Conservation (phyloP, 2,888 invertebrate species). For the Therioaphis trifolii region DNA sequence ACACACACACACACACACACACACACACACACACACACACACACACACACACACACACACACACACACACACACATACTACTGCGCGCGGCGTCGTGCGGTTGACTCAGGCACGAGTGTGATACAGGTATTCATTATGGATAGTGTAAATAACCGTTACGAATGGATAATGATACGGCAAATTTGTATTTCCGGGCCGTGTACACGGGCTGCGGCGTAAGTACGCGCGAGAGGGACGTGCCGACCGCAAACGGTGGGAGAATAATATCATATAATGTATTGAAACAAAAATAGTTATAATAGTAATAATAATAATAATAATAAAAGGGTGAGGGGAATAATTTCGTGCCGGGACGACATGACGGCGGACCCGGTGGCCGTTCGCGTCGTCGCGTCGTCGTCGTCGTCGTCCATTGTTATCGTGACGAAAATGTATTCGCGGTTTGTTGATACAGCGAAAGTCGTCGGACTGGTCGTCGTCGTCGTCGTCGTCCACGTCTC, state of each 20-base stretch:
- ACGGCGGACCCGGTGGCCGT: background rate
- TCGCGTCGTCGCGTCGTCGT: background rate
- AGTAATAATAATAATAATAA: background rate
- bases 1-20: no score
- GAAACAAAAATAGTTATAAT: no score
- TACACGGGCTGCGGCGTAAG: background rate
- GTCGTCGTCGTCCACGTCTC: background rate
- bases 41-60: no score
- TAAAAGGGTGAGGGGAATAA: slow-evolving; percentile 5
- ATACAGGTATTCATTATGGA: no score
- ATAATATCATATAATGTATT: background rate
- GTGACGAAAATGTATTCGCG: background rate
- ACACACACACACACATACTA: no score
- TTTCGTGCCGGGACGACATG: background rate
- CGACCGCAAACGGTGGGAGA: background rate
- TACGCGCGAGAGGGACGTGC: background rate
- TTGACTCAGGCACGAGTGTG: no score
- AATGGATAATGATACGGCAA: no score
- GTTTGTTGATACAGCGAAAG: slow-evolving; percentile 4
- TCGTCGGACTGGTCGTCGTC: slow-evolving; percentile 41
- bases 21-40: no score
- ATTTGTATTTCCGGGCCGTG: background rate
- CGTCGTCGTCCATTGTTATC: slow-evolving; percentile 30
- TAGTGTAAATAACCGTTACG: no score
- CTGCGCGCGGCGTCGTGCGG: no score